These are phyloP conservation scores for Amphipyra tragopoginis DNA, from an alignment of 2,888 invertebrate genomes.

Conservation along the genomic window DNA sequence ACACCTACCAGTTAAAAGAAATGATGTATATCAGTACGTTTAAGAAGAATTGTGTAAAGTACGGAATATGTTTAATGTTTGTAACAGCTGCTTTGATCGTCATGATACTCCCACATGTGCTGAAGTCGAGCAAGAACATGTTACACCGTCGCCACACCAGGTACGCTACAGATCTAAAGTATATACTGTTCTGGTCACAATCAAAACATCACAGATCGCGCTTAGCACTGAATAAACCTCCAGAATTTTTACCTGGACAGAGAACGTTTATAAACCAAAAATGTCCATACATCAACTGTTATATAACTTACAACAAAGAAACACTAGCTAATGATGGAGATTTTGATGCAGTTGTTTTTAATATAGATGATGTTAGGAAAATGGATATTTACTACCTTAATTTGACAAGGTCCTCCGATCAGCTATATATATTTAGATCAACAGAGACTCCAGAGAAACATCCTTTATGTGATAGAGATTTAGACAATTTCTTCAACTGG, in stretches of 20 bases:
- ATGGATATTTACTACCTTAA: slow-evolving; percentile 62
- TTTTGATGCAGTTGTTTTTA: slow-evolving; percentile 80
- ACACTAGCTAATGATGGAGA: slow-evolving; percentile 67
- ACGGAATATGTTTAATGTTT: slow-evolving; percentile 59
- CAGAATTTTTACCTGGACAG: slow-evolving; percentile 69
- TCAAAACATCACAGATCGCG: slow-evolving; percentile 46
- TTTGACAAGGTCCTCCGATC: slow-evolving; percentile 69
- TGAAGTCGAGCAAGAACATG: slow-evolving; percentile 44
- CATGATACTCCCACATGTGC: slow-evolving; percentile 66
- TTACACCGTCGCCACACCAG: slow-evolving; percentile 49
- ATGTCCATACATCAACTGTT: slow-evolving; percentile 80
- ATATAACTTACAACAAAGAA: slow-evolving; percentile 74
- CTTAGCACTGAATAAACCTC: slow-evolving; percentile 44
- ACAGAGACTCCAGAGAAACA: slow-evolving; percentile 73
- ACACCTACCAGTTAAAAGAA: slow-evolving; percentile 71
- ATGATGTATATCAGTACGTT: slow-evolving; percentile 68
- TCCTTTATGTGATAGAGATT: slow-evolving; percentile 73
- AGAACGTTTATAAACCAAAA: slow-evolving; percentile 75
- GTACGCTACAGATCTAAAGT: slow-evolving; percentile 78
- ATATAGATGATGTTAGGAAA: slow-evolving; percentile 68
- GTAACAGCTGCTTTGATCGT: slow-evolving; percentile 60
- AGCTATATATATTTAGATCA: slow-evolving; percentile 80
- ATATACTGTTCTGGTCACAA: slow-evolving; percentile 79
- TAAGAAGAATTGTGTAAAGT: slow-evolving; percentile 49
- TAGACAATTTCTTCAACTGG: slow-evolving; percentile 82